Base-by-base conservation (phyloP, 1,140 invertebrate species). In the Pseudomyrmex flavicornis region DNA sequence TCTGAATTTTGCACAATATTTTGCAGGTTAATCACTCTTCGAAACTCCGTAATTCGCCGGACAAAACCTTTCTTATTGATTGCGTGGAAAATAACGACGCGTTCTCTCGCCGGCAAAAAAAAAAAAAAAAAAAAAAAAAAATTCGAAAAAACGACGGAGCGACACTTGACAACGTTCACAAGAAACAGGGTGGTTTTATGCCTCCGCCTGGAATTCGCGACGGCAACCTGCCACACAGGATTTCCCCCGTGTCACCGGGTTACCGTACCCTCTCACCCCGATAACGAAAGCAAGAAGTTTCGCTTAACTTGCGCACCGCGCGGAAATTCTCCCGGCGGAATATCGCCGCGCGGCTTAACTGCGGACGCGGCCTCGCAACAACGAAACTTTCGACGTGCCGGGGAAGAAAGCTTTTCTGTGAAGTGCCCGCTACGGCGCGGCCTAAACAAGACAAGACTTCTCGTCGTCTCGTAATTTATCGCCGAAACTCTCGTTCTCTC, bases 211-310 rank as follows among this genome's bases (percentile, higher is more conserved):
- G 74, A 85, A 86, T 86, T 86, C 76, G 63, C 85, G 62, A 69
- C 59, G 75, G 66, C 59, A 62, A 50, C 20, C 83, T 73, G 83
- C 83, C 63, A 54, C 58, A 70, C 44, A 82, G 83, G 84, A 85
- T 86, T 86, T 85, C 76, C 82, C 74, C 61, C 50, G 82, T 84
- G 85, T 84, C 85, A 70, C 75, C 76, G 63, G 58, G 83, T 75
- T 86, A 65, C 85, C 20, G 22, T 68, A 73, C 22, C 22, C 75
- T 58, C 69, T 50, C 35, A 35, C 61, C 35, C 52, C 69, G n/a
- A 66, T 69, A 85, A 85, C 83, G 85, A 70, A 86, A 85, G 76
- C 85, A 85, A 85, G 85, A 86, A 86, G 66, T 82, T 84, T 54
- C 63, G 84, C 73, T 80, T 73, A 73, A 72, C 83, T 85, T 66